Evolutionary conservation across 2,888 invertebrate species (phyloP).

Genomic region (Sycophila texana): DNA sequence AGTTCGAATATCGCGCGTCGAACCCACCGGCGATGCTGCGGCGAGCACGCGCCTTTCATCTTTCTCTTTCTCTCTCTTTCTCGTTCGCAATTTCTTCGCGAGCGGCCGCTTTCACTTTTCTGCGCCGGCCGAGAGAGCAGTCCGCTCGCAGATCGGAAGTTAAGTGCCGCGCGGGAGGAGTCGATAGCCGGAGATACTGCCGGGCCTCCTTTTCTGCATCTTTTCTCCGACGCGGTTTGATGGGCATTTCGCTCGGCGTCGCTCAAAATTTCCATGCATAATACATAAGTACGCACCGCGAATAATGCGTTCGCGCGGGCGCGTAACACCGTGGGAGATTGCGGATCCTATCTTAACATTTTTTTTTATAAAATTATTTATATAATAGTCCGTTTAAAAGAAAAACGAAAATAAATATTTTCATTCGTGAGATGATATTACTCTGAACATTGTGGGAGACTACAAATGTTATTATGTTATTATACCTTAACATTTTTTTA

Average conservation of each 20-base stretch:
- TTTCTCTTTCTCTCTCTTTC: not conserved
- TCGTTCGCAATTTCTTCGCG: constrained; percentile 40
- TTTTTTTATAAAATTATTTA: too few species aligned
- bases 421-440: too few species aligned
- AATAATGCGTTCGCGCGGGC: not conserved
- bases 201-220: not conserved
- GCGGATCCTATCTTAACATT: too few species aligned
- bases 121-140: not conserved
- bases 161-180: not conserved
- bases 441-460: not conserved
- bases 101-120: constrained; percentile 42
- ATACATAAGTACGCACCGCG: too few species aligned
- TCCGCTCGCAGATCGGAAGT: constrained; percentile 30
- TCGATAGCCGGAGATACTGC: not conserved
- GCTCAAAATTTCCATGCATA: too few species aligned
- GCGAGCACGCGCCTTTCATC: not conserved
- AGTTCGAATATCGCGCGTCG: too few species aligned
- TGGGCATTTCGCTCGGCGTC: not conserved
- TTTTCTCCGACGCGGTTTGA: not conserved
- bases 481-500: too few species aligned
- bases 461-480: too few species aligned
- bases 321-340: not conserved
- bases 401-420: too few species aligned
- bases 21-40: too few species aligned
- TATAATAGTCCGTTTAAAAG: too few species aligned